Base-by-base conservation (phyloP, 2,888 invertebrate genomes). In the Hoplodrina ambigua region DNA sequence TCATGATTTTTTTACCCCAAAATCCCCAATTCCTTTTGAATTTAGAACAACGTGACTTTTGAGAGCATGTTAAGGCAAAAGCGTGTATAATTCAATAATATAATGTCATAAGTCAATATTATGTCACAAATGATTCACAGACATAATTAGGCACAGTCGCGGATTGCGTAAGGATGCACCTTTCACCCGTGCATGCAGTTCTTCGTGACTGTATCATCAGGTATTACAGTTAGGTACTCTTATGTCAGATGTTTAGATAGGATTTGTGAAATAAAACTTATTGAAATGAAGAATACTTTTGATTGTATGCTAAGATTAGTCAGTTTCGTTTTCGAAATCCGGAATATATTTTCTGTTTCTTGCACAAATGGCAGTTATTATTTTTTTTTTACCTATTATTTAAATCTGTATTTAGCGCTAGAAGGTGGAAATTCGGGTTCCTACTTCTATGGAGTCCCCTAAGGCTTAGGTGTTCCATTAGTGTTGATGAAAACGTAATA, bases 111-210 rank as follows among this genome's bases (percentile, higher is more conserved):
- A 83, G 86, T 87, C 85, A 84, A 86, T 75, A 80, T 86, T 86
- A 86, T 85, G 80, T 85, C 80, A 86, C 66, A 58, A 69, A 61
- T 65, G 76, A 67, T 75, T 81, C 72, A 81, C 84, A 78, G 76
- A 74, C 76, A 81, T 73, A 85, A 85, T 85, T 83, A 83, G 78
- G 70, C 70, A 80, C 70, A 84, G 72, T 81, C 73, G 68, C 67
- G 60, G 69, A 70, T 90, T 90, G 76, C 84, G 76, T 79, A 86
- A 88, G 67, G 69, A 80, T 85, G 80, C 80, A 86, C 89, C 89
- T 90, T 89, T 90, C 90, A 90, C 89, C 86, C 72, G 69, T 71
- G 72, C 60, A 64, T 74, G 68, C 73, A 72, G 54, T 54, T 69
- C 61, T 62, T 54, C 65, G 62, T 82, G 70, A 69, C 70, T 65